These are phyloP conservation scores for Rhabditophanes sp. DNA, from an alignment of 2,888 invertebrate species.

Conservation along the genomic window DNA sequence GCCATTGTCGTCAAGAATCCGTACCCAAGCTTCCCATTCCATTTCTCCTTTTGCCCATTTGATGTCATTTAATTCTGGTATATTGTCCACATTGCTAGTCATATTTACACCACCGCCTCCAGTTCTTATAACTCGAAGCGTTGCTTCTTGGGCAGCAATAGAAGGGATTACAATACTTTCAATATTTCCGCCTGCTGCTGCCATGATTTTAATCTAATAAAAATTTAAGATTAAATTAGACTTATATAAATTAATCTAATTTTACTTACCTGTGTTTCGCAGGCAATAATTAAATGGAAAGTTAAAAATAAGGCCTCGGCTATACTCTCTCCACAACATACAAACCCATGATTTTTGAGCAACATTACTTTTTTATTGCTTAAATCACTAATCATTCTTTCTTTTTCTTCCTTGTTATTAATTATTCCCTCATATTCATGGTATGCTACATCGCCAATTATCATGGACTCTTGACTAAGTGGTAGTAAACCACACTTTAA, in stretches of 20 bases:
- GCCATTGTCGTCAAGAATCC: slow-evolving; percentile 46
- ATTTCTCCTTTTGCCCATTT: slow-evolving; percentile 45
- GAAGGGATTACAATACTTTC: neutral
- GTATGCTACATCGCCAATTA: slow-evolving; percentile 70
- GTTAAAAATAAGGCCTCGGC: slow-evolving; percentile 85
- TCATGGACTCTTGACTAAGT: slow-evolving; percentile 74
- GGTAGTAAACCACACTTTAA: slow-evolving; percentile 74
- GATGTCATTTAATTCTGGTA: slow-evolving; percentile 21
- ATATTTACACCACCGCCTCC: slow-evolving; percentile 6
- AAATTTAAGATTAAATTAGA: too few relatives aligned
- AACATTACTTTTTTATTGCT: slow-evolving; percentile 19
- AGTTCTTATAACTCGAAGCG: slow-evolving; percentile 5
- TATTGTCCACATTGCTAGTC: slow-evolving; percentile 5
- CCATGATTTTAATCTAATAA: neutral
- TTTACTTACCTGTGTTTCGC: slow-evolving; percentile 60
- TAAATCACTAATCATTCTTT: slow-evolving; percentile 11
- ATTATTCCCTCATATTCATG: slow-evolving; percentile 55
- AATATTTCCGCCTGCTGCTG: neutral
- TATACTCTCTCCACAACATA: slow-evolving; percentile 47
- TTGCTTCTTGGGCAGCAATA: slow-evolving; percentile 6
- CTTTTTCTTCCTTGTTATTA: slow-evolving; percentile 18
- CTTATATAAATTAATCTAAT: too few relatives aligned
- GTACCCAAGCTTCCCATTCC: slow-evolving; percentile 50
- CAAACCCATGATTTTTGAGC: slow-evolving; percentile 22
- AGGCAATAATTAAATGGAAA: slow-evolving; percentile 64